Percentiles rank a stretch among this genome's conserved stretches.
Evolutionary conservation across 2,797 vertebrate genomes (phyloP).

Genomic region (Xyrichtys novacula): DNA sequence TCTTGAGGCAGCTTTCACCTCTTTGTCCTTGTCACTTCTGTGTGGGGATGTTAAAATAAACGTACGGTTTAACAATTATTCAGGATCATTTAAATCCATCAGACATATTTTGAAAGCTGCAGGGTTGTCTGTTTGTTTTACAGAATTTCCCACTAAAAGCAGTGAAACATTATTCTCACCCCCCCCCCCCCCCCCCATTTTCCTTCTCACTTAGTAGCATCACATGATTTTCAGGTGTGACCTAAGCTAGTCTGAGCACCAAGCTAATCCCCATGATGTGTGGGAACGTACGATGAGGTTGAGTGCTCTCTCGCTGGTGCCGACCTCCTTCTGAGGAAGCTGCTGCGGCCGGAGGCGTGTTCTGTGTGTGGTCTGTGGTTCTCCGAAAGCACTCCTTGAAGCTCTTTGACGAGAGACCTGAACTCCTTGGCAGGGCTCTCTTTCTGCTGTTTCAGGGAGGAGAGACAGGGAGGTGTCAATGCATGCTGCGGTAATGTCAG

Average conservation of each 20-base stretch:
- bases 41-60: constrained; percentile 3
- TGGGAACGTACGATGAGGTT: constrained; percentile 68
- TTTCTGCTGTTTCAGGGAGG: constrained; percentile 48
- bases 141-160: neutral
- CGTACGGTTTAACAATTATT: neutral
- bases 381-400: constrained; percentile 75
- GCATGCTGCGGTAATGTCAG: constrained; percentile 6
- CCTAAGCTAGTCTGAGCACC: constrained; percentile 45
- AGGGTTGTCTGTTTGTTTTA: neutral
- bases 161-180: constrained; percentile 1
- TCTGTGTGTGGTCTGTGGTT: constrained; percentile 61
- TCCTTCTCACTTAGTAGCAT: constrained; percentile 41
- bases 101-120: too few relatives aligned
- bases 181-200: constrained; percentile 10
- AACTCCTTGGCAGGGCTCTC: constrained; percentile 78
- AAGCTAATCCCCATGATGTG: constrained; percentile 57
- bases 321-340: constrained; percentile 66
- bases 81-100: neutral
- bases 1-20: constrained; percentile 23
- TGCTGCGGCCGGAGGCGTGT: constrained; percentile 16
- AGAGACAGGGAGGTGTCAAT: constrained; percentile 27
- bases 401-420: constrained; percentile 79
- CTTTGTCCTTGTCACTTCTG: constrained; percentile 9
- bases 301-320: constrained; percentile 61
- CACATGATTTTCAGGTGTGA: constrained; percentile 66